Conservation (phyloP, 2,113 vertebrate genomes). For the Willisornis vidua region DNA sequence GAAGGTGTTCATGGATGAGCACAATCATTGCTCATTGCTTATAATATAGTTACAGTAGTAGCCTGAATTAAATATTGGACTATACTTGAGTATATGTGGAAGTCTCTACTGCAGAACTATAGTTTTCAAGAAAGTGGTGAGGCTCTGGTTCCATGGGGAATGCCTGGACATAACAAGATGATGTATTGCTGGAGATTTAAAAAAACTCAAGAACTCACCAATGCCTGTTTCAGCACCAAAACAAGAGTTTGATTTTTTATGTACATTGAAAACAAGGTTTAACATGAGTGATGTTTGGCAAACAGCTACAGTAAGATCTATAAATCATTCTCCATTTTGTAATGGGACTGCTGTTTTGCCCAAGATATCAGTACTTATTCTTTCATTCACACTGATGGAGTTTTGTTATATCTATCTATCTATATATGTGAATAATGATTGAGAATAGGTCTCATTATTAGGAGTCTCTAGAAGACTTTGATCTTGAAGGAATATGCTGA, state of each 20-base stretch:
- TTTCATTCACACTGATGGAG: neutral
- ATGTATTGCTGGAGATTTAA: neutral
- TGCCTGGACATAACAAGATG: neutral
- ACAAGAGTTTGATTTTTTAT: neutral
- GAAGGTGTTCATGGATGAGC: neutral
- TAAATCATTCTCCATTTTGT: neutral
- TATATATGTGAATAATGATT: neutral
- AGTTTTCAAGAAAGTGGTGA: neutral
- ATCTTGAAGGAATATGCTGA: neutral
- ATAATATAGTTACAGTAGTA: neutral
- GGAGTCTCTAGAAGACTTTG: neutral
- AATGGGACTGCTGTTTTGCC: neutral
- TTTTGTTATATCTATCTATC: neutral
- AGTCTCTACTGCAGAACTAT: neutral
- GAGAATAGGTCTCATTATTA: neutral
- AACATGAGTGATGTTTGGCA: neutral
- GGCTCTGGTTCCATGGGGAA: neutral
- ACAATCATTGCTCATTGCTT: neutral
- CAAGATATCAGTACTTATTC: neutral
- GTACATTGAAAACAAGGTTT: neutral
- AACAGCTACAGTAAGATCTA: neutral
- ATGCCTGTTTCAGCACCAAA: accelerated
- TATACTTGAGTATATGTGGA: neutral
- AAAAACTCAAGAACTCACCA: neutral
- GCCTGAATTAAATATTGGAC: neutral